These are phyloP conservation scores for Protula sp. DNA, from an alignment of 2,888 invertebrate species.

Conservation along the genomic window DNA sequence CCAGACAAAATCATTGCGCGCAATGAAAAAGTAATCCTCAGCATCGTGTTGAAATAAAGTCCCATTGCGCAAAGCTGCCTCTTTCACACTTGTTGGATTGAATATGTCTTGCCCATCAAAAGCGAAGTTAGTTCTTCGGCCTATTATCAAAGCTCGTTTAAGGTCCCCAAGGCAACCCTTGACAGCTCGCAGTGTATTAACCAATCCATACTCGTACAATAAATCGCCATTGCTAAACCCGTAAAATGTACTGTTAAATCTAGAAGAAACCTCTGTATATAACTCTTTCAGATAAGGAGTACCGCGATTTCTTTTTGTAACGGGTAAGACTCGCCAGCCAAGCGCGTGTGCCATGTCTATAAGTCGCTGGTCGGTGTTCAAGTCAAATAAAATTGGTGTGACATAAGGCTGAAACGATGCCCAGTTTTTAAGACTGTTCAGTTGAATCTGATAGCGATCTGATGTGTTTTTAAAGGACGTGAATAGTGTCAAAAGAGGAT, in stretches of 20 bases:
- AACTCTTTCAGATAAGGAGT: not conserved
- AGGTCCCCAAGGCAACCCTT: not conserved
- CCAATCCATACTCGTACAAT: not conserved
- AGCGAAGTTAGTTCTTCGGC: not conserved
- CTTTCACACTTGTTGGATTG: not conserved
- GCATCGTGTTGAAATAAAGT: not conserved
- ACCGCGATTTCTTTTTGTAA: not conserved
- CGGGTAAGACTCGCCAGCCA: not conserved
- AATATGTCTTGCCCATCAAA: not conserved
- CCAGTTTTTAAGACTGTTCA: not conserved
- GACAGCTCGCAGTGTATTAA: not conserved
- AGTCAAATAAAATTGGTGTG: not conserved
- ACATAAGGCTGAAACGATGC: not conserved
- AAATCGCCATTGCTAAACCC: conserved; percentile 1
- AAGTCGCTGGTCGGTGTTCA: not conserved
- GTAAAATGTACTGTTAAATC: not conserved
- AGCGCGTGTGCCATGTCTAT: not conserved
- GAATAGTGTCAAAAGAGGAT: not conserved
- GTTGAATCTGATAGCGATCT: not conserved
- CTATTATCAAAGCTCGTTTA: not conserved
- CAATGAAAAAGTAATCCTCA: not conserved
- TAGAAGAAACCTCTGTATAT: not conserved
- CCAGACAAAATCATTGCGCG: not conserved
- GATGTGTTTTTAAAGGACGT: not conserved
- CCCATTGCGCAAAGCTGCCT: not conserved